Evolutionary conservation across 1,140 invertebrate genomes (phyloP), one percentile per base, ranked within the genome.

Genomic region (Caligus rogercresseyi): DNA sequence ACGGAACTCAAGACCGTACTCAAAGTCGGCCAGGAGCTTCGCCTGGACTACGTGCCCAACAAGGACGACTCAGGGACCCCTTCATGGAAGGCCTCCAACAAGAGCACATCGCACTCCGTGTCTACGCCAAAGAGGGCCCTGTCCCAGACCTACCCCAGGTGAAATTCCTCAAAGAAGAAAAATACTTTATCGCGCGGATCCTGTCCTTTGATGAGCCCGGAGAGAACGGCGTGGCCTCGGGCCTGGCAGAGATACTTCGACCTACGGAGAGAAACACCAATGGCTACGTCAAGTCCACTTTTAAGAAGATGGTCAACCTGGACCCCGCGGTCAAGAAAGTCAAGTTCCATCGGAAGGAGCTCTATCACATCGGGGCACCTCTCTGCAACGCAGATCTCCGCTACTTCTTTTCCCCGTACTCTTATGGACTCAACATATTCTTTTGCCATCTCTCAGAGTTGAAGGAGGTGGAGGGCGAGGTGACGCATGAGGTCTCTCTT

Each of bases 361-460:
- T 62, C 1, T 53, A 26, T 26, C 60, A 62, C 24, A 16, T 62
- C 16, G 60, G 60, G 15, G 52, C 52, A 18, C 52, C 31, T 54
- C 24, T 54, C 18, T 13, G 4, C 13, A 62, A 53, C 14, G 51
- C 60, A 14, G 60, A 62, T 43, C 51, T 62, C 1, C 25, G 25
- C 19, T 62, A 55, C 19, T 62, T 62, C 52, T 62, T 62, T 23
- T 55, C 31, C 16, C 19, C 60, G 1, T 62, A 13, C 16, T 21
- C 60, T 4, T 62, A 26, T 62, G 60, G 43, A 13, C 24, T 62
- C 43, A 62, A 62, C 18, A 62, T 62, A 11, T 62, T 62, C 21
- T 62, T 26, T 53, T 62, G 60, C 24, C 25, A 62, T 24, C 24
- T 19, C 19, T 21, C 16, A 19, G 13, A 20, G 7, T 1, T 53